Base-by-base conservation (phyloP, 35 echinoderm and acorn worm species). In the Holothuria glaberrima region DNA sequence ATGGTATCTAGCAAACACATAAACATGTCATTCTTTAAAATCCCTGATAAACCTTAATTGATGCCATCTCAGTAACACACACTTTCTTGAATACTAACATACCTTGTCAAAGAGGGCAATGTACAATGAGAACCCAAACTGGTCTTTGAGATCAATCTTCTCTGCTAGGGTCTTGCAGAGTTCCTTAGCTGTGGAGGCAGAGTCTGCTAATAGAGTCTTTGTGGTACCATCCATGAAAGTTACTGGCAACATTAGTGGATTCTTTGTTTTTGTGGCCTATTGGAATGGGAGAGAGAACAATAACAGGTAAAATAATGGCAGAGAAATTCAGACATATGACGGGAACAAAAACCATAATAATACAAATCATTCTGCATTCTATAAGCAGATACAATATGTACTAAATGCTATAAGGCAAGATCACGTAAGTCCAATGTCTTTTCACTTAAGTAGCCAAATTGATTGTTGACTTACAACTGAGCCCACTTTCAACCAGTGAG, bases 161-260 rank as follows among this genome's bases (percentile, higher is more conserved):
- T 98, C 93, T 45, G 96, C 90, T 67, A 98, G 91, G 22, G 88
- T 90, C 36, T 89, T 65, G 61, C 96, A 98, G 12, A 98, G 93
- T 91, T 98, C 96, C 61, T 93, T 80, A n/a, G 96, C 96, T 38
- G 96, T 98, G 27, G 96, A 94, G n/a, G 96, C 96, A 21, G 96
- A 98, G 87, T 98, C 96, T 22, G 96, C 96, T 33, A 98, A 80
- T 27, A 98, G 88, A n/a, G 96, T 98, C 83, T 94, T 94, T 6
- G 96, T 98, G 29, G 96, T 98, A 22, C 96, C 96, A 85, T 98
- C 96, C 96, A 98, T 98, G 88, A 98, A 98, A 4, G 96, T 98
- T 20, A 98, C 94, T 13, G 96, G 96, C 38, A 98, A 48, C 96
- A 98, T 98, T 21, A 98, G 72, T 0, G 96, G 96, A 29, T 98